phyloP scores from a whole-genome alignment of 2,797 vertebrate genomes.

The Hippocampus kuda region DNA sequence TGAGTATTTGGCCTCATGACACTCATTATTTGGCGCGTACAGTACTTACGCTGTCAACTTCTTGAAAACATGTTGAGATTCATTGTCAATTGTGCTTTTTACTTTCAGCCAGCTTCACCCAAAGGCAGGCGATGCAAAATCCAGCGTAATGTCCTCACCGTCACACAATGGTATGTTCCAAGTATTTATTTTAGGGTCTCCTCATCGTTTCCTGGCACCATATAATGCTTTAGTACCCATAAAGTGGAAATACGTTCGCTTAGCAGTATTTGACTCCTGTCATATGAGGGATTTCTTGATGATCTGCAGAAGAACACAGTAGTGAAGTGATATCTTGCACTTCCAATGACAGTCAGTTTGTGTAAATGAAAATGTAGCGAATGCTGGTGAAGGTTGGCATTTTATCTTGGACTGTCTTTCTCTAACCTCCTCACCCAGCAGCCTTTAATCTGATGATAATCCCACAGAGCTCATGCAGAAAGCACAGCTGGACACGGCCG shows the following conservation, averaged over 20 bases:
- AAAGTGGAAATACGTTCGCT: conserved; percentile 3
- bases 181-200: background rate
- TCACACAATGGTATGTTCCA: conserved; percentile 60
- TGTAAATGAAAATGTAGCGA: conserved; percentile 21
- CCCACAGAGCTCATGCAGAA: conserved; percentile 52
- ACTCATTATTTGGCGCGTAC: background rate
- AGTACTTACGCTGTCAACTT: background rate
- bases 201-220: background rate
- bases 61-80: conserved; percentile 7
- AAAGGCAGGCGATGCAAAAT: conserved; percentile 52
- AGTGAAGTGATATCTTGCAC: background rate
- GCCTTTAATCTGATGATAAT: conserved; percentile 64
- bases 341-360: conserved; percentile 14
- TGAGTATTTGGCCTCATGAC: background rate
- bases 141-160: conserved; percentile 46
- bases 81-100: conserved; percentile 4
- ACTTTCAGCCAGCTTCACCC: conserved; percentile 58
- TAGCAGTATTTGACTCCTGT: background rate
- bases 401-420: conserved; percentile 38
- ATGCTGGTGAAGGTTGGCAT: conserved; percentile 13
- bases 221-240: background rate
- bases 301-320: background rate
- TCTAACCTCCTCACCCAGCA: conserved; percentile 51
- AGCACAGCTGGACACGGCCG: conserved; percentile 55
- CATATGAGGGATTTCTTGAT: background rate